Conservation (phyloP, 2,797 vertebrate species). For the Denticeps clupeoides region DNA sequence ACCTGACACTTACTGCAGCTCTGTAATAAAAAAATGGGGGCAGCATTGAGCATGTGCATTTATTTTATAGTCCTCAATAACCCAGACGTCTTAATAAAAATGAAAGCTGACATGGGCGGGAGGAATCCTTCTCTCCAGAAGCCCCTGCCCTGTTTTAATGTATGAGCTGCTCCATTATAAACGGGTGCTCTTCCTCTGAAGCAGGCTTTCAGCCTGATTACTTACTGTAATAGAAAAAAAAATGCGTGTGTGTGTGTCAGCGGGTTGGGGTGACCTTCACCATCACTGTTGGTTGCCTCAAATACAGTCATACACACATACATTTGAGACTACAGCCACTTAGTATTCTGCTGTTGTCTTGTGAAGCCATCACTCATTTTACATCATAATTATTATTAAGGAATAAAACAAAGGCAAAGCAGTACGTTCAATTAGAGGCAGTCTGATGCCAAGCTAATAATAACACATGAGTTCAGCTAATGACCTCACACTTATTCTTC, state of each 20-base stretch:
- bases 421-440: conserved; percentile 60
- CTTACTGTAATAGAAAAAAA: conserved; percentile 63
- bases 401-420: conserved; percentile 48
- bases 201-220: conserved; percentile 76
- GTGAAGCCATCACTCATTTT: conserved; percentile 47
- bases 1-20: conserved; percentile 35
- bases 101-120: conserved; percentile 68
- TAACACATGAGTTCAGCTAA: conserved; percentile 46
- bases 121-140: conserved; percentile 59
- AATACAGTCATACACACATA: not conserved
- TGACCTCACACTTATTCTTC: conserved; percentile 55
- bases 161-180: conserved; percentile 71
- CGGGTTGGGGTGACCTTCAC: conserved; percentile 73
- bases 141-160: conserved; percentile 63
- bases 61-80: conserved; percentile 70
- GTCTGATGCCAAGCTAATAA: conserved; percentile 53
- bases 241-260: too few species aligned
- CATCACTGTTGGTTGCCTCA: conserved; percentile 36
- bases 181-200: conserved; percentile 62
- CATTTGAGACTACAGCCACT: conserved; percentile 34
- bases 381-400: conserved; percentile 59
- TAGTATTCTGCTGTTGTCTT: conserved; percentile 44
- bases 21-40: conserved; percentile 52
- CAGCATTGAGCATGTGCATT: conserved; percentile 62
- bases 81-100: conserved; percentile 75